Base-by-base conservation (phyloP, 2,797 vertebrate species). In the Anabas testudineus region DNA sequence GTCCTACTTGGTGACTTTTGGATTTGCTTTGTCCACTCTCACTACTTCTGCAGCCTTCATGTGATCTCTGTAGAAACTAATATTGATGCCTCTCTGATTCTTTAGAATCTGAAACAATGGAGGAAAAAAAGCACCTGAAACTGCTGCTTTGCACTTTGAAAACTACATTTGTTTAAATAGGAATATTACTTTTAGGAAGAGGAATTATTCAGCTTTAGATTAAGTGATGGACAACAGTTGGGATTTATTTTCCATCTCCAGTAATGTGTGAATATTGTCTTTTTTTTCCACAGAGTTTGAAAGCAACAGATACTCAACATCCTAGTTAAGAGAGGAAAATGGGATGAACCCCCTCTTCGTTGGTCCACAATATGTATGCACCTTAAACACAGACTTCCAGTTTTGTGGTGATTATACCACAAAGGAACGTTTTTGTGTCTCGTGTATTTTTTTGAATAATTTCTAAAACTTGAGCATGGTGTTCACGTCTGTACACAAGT, bases 271-370 rank as follows among this genome's bases (percentile, higher is more conserved):
- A 62, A 73, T 16, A 16, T 19, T 56, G 6, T 54, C 32, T 66
- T 51, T 51, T 75, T 43, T 77, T 28, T 72, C 41, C 49, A 42
- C 83, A 91, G 91, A 85, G 24, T 67, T 41, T 7, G 37, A 91
- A 88, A 82, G 72, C 75, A 22, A 58, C 84, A 87, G 89, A 85
- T 36, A 64, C 46, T 37, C 85, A 63, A 57, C 87, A 80, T 42
- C 85, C 83, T 30, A 87, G 87, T 69, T 90, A 83, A 67, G 37
- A 24, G 45, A 37, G 42, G 39, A 56, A 41, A 62, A 12, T 14
- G 14, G 26, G 1, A 4, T 52, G 1, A 59, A 48, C 5, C 2
- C 2, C 4, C 1, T 28, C 42, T 22, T 65, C 19, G 26, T 41
- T 48, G 39, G 43, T 74, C 67, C 58, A 30, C 0, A 0, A 57